A percentile compares a stretch with the other conserved stretches of the same genome.
These are phyloP conservation scores for Ditylenchus dipsaci DNA, from an alignment of 1,140 invertebrate species.

Conservation along the genomic window DNA sequence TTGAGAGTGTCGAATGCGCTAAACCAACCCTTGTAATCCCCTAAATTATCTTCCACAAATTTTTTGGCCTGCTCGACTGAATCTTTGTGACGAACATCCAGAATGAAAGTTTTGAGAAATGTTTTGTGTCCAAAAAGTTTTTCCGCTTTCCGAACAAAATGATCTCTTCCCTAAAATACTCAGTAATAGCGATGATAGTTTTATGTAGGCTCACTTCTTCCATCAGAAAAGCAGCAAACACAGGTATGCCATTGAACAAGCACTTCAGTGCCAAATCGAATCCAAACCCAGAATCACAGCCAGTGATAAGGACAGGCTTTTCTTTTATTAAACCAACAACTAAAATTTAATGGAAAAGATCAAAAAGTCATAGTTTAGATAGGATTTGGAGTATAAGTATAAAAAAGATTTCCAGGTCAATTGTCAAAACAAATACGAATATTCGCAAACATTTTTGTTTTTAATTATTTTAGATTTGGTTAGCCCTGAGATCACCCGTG, in stretches of 20 bases:
- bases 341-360: no score
- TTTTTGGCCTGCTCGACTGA: neutral
- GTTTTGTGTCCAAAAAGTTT: neutral
- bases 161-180: neutral
- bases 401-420: no score
- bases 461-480: no score
- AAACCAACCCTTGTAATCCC: neutral
- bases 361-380: no score
- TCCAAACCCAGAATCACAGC: constrained; percentile 57
- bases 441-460: no score
- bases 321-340: neutral
- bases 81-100: neutral
- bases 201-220: constrained; percentile 51
- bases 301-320: constrained; percentile 30
- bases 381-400: no score
- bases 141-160: neutral
- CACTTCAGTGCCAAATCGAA: constrained; percentile 59
- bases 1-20: neutral
- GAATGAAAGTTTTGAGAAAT: neutral
- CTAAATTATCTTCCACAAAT: neutral
- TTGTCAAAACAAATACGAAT: no score
- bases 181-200: neutral
- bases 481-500: no score
- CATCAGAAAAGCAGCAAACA: constrained; percentile 63
- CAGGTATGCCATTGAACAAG: constrained; percentile 59